A percentile compares a stretch with the other conserved stretches of the same genome.
phyloP scores from a whole-genome alignment of 2,888 invertebrate species.

The Meteorus cinctellus region DNA sequence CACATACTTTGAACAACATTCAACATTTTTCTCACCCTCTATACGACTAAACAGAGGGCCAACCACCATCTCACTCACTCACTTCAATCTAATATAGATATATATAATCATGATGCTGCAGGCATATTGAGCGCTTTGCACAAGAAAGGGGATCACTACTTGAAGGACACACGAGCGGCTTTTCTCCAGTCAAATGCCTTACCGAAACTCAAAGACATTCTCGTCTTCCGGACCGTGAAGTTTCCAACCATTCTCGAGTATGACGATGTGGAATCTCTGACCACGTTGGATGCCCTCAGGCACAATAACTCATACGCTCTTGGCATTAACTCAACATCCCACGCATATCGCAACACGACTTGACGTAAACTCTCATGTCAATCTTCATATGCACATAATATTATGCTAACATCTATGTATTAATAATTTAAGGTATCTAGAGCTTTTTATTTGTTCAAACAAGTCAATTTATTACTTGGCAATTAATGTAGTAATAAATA shows the following conservation, averaged over 20 bases:
- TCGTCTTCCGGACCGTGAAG: constrained; percentile 68
- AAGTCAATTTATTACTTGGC: too few relatives aligned
- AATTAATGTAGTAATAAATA: too few relatives aligned
- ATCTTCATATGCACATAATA: not conserved
- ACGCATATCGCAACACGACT: constrained; percentile 54
- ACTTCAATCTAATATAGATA: constrained; percentile 19
- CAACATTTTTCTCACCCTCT: constrained; percentile 59
- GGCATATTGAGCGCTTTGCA: constrained; percentile 19
- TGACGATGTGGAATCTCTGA: constrained; percentile 66
- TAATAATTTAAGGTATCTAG: not conserved
- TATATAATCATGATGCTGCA: constrained; percentile 15
- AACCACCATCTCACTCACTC: constrained; percentile 19
- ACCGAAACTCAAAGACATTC: constrained; percentile 72
- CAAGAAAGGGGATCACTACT: constrained; percentile 29
- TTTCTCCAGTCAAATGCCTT: constrained; percentile 60
- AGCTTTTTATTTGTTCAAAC: not conserved
- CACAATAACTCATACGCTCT: constrained; percentile 50
- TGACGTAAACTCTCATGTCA: constrained; percentile 1
- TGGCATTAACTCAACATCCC: constrained; percentile 63
- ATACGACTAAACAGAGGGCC: constrained; percentile 12
- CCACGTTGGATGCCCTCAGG: constrained; percentile 66
- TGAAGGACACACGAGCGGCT: constrained; percentile 38
- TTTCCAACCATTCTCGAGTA: constrained; percentile 54
- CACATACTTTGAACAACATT: constrained; percentile 59
- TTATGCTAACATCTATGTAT: not conserved